Percentiles rank a stretch among this genome's conserved stretches.
Evolutionary conservation across 1,140 invertebrate genomes (phyloP).

Genomic region (Hyles euphorbiae): DNA sequence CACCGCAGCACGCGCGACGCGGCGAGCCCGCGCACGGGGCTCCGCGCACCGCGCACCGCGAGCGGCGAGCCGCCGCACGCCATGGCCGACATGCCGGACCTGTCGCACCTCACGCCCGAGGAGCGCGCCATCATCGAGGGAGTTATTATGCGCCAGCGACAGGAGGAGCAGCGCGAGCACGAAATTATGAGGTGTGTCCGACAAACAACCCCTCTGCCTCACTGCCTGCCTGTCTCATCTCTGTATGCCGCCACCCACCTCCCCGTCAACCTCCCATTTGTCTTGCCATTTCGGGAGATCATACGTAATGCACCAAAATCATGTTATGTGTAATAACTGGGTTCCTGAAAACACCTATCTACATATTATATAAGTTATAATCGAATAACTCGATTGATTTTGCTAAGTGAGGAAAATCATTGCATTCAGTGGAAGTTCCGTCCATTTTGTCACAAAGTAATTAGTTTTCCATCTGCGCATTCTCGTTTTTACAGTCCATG

Average conservation of each 20-base stretch:
- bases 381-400: too few relatives aligned
- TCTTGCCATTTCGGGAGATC: background rate
- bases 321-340: too few relatives aligned
- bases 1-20: conserved; percentile 57
- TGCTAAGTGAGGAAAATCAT: too few relatives aligned
- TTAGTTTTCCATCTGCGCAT: too few relatives aligned
- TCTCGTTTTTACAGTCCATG: too few relatives aligned
- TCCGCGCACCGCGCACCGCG: conserved; percentile 50
- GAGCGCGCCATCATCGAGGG: conserved; percentile 98
- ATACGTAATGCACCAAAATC: too few relatives aligned
- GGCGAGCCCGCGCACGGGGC: conserved; percentile 51
- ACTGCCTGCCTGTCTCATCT: background rate
- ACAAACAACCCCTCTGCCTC: background rate
- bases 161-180: conserved; percentile 96
- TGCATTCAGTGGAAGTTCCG: too few relatives aligned
- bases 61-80: conserved; percentile 58
- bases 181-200: conserved; percentile 93
- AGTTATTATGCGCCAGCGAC: conserved; percentile 96
- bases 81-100: conserved; percentile 93
- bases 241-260: background rate
- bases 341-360: too few relatives aligned
- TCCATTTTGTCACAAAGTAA: too few relatives aligned
- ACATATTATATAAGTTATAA: too few relatives aligned
- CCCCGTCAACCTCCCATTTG: background rate
- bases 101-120: conserved; percentile 97